Conservation (phyloP, 2,113 vertebrate species). For the Jacana jacana region DNA sequence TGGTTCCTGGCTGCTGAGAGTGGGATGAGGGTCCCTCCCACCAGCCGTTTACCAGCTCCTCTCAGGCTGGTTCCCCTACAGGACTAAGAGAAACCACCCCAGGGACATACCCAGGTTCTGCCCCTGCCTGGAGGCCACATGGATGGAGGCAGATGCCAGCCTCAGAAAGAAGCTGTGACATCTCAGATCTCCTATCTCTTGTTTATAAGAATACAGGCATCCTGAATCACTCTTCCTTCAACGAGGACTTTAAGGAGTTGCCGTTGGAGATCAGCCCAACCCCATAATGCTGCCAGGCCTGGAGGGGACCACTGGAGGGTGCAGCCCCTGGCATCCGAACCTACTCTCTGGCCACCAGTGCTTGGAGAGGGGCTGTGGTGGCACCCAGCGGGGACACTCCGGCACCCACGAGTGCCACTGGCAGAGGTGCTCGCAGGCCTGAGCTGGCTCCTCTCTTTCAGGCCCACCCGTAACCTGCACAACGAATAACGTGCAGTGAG, state of each 20-base stretch:
- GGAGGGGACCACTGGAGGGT: neutral
- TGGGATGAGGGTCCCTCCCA: neutral
- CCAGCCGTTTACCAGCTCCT: rapidly evolving
- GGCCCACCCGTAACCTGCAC: constrained; percentile 7
- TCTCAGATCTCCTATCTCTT: neutral
- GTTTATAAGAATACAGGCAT: neutral
- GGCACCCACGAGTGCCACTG: too few relatives aligned
- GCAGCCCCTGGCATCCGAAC: neutral
- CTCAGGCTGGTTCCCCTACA: neutral
- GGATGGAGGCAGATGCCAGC: neutral
- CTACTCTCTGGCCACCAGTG: neutral
- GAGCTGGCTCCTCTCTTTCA: neutral
- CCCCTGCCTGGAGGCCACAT: rapidly evolving
- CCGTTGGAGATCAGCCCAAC: neutral
- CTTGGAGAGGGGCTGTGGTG: neutral
- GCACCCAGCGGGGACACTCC: neutral
- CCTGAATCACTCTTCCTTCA: neutral
- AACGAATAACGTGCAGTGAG: constrained; percentile 2
- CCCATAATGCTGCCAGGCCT: neutral
- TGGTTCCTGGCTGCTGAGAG: neutral
- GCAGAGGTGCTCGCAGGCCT: neutral
- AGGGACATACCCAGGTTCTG: rapidly evolving
- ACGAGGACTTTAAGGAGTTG: neutral
- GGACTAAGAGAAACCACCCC: neutral
- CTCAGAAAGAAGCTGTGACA: neutral